Percentiles rank a stretch among this genome's conserved stretches.
These are phyloP conservation scores for Apodemus speciosus DNA, from an alignment of 2,113 vertebrate genomes.

Conservation along the genomic window DNA sequence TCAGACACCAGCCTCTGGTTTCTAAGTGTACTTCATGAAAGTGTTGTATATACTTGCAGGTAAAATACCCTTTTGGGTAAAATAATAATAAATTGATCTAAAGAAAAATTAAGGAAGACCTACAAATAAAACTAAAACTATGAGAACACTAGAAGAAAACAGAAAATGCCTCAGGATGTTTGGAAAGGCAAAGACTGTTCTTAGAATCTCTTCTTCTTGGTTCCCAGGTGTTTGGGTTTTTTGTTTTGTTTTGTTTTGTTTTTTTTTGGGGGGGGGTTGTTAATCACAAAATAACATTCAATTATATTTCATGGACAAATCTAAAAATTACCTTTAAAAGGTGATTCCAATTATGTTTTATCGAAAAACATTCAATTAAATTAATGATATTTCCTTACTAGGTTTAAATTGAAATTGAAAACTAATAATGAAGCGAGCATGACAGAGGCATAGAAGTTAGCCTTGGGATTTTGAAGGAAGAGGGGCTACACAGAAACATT, in stretches of 20 bases:
- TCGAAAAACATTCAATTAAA: conserved; percentile 10
- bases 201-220: neutral
- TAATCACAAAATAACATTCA: conserved; percentile 2
- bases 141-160: neutral
- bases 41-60: neutral
- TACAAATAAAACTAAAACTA: neutral
- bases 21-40: neutral
- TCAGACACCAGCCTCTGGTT: neutral
- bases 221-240: conserved; percentile 29
- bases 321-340: conserved; percentile 32
- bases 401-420: conserved; percentile 28
- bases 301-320: conserved; percentile 41
- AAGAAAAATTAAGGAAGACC: neutral
- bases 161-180: neutral
- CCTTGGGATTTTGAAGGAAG: neutral
- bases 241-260: too few relatives aligned
- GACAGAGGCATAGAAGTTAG: conserved; percentile 11
- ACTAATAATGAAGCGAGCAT: neutral
- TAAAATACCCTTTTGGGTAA: neutral
- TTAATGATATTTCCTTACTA: neutral
- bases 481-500: neutral
- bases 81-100: neutral
- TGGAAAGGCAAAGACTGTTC: neutral
- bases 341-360: neutral
- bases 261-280: too few relatives aligned